A percentile compares a stretch with the other conserved stretches of the same genome.
phyloP scores from a whole-genome alignment of 2,888 invertebrate species.

The Zaprionus lineosus region DNA sequence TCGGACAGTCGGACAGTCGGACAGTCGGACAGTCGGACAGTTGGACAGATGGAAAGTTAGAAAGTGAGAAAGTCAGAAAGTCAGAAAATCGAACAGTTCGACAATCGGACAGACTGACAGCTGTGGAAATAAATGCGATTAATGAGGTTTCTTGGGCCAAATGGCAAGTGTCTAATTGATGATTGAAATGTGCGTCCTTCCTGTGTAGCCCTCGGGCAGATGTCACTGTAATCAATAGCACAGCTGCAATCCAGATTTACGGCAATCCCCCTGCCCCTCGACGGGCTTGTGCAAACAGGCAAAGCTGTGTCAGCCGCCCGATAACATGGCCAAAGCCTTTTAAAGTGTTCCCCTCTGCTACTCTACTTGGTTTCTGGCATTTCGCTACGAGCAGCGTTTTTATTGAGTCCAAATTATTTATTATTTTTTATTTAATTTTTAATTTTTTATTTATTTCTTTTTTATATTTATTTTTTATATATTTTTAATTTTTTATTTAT shows the following conservation, averaged over 20 bases:
- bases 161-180: slow-evolving; percentile 66
- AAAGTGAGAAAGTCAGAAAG: slow-evolving; percentile 25
- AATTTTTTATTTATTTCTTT: too few species aligned
- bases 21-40: background rate
- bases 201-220: background rate
- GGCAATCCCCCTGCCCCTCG: slow-evolving; percentile 12
- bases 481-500: too few species aligned
- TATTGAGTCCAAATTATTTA: too few species aligned
- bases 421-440: too few species aligned
- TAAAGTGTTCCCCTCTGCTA: too few species aligned
- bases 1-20: slow-evolving; percentile 33
- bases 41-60: slow-evolving; percentile 46
- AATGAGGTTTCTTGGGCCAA: slow-evolving; percentile 63
- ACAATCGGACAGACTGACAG: slow-evolving; percentile 16
- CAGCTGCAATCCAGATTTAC: slow-evolving; percentile 24
- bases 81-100: slow-evolving; percentile 20
- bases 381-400: too few species aligned
- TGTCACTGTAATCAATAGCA: slow-evolving; percentile 39
- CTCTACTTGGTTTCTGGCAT: too few species aligned
- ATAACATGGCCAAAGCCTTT: background rate
- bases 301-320: slow-evolving; percentile 13
- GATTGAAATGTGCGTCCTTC: slow-evolving; percentile 17
- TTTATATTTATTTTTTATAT: too few species aligned
- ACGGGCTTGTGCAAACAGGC: slow-evolving; percentile 31
- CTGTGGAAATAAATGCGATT: slow-evolving; percentile 58